Conservation (phyloP, 2,888 invertebrate species). For the Netelia melanura region DNA sequence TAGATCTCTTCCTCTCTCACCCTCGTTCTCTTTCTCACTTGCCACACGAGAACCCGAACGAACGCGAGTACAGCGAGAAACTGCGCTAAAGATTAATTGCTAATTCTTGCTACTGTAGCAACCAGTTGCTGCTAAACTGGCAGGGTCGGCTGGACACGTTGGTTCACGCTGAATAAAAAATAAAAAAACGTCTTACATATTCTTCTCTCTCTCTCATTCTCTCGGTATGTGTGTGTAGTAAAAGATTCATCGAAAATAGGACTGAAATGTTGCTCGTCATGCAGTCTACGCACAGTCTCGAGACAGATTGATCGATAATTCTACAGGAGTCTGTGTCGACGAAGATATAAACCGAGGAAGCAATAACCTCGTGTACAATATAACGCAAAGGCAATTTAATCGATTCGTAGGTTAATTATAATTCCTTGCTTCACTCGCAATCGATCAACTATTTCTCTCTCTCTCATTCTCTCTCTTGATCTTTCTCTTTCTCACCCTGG, state of each 20-base stretch:
- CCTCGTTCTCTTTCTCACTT: slow-evolving; percentile 22
- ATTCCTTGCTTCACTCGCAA: slow-evolving; percentile 49
- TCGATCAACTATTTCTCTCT: slow-evolving; percentile 54
- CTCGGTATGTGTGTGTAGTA: neutral
- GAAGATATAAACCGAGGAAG: slow-evolving; percentile 34
- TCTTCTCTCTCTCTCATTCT: neutral
- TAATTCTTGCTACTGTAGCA: slow-evolving; percentile 79
- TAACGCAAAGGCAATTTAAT: slow-evolving; percentile 52
- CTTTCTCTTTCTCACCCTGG: slow-evolving; percentile 6
- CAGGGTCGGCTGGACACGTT: neutral
- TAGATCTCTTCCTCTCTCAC: slow-evolving; percentile 17
- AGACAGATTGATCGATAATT: slow-evolving; percentile 52
- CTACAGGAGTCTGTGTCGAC: slow-evolving; percentile 18
- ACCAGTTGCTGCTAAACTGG: slow-evolving; percentile 78
- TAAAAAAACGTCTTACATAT: slow-evolving; percentile 7
- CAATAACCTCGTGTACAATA: slow-evolving; percentile 42
- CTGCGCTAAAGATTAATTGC: slow-evolving; percentile 79
- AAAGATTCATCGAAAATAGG: slow-evolving; percentile 16
- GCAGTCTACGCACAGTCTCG: slow-evolving; percentile 11
- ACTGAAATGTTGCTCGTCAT: slow-evolving; percentile 12
- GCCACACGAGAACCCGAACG: slow-evolving; percentile 27
- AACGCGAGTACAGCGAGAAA: slow-evolving; percentile 50
- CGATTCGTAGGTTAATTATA: slow-evolving; percentile 65
- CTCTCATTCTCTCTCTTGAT: neutral
- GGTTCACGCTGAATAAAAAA: neutral